Conservation (phyloP, 2,888 invertebrate genomes). For the Fissipunctia ypsillon region DNA sequence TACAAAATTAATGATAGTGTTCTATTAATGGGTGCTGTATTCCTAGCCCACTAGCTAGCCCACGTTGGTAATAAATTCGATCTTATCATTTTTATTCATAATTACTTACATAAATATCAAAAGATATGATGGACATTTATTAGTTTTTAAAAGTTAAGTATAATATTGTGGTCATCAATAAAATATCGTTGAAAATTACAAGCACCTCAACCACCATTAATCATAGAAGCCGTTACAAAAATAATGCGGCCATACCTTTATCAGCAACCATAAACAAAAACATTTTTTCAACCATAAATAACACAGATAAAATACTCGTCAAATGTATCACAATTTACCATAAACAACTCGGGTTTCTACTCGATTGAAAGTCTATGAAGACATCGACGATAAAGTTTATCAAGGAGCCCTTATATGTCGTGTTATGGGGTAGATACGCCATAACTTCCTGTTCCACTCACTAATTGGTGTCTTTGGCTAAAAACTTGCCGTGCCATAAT, state of each 20-base stretch:
- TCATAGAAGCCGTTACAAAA: constrained; percentile 18
- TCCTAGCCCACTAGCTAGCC: background rate
- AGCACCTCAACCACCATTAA: background rate
- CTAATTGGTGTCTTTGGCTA: constrained; percentile 81
- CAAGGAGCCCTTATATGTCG: constrained; percentile 55
- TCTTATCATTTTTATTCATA: constrained; percentile 25
- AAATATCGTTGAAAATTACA: constrained; percentile 11
- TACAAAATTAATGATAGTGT: background rate
- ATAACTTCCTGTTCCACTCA: constrained; percentile 68
- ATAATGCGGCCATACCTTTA: constrained; percentile 8
- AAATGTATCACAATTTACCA: constrained; percentile 56
- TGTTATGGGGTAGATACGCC: constrained; percentile 54
- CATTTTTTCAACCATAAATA: constrained; percentile 20
- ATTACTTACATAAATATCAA: background rate
- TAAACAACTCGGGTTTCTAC: constrained; percentile 54
- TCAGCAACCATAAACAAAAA: constrained; percentile 30
- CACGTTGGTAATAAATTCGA: background rate
- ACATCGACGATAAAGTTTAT: constrained; percentile 65
- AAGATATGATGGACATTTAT: constrained; percentile 3
- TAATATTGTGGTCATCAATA: background rate
- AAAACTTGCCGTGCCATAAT: constrained; percentile 74
- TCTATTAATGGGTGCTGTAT: background rate
- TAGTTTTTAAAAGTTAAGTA: background rate
- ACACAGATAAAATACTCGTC: constrained; percentile 40
- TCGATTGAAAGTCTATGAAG: constrained; percentile 66